A percentile compares a stretch with the other conserved stretches of the same genome.
These are phyloP conservation scores for Planococcus citri DNA, from an alignment of 1,140 invertebrate genomes.

Conservation along the genomic window DNA sequence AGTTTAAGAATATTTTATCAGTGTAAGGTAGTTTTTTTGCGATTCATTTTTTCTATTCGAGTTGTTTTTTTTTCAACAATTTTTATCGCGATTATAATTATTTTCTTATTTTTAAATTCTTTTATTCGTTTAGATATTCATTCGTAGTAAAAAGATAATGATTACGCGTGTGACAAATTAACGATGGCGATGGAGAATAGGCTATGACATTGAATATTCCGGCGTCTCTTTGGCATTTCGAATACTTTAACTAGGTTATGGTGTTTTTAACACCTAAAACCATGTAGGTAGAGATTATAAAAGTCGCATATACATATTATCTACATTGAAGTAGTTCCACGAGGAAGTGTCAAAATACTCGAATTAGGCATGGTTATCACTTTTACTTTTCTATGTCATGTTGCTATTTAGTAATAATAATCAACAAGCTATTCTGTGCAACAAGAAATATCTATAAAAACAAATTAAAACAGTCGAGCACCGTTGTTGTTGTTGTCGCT, in stretches of 20 bases:
- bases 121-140: background rate
- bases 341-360: background rate
- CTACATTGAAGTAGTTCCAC: background rate
- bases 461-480: background rate
- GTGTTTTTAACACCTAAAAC: background rate
- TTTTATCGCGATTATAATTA: background rate
- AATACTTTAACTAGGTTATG: background rate
- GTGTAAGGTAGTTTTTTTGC: no score
- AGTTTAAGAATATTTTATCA: no score
- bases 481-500: background rate
- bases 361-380: background rate
- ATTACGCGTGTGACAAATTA: no score
- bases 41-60: no score
- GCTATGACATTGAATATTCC: background rate
- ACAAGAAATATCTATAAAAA: background rate
- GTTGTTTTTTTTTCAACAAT: background rate
- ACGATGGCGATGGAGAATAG: no score
- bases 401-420: background rate
- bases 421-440: background rate
- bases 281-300: background rate
- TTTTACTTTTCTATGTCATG: background rate
- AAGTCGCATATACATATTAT: no score
- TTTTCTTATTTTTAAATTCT: background rate
- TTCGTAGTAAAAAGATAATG: no score
- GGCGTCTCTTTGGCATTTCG: background rate